phyloP scores from a whole-genome alignment of 2,113 vertebrate species.

The Mus pahari region DNA sequence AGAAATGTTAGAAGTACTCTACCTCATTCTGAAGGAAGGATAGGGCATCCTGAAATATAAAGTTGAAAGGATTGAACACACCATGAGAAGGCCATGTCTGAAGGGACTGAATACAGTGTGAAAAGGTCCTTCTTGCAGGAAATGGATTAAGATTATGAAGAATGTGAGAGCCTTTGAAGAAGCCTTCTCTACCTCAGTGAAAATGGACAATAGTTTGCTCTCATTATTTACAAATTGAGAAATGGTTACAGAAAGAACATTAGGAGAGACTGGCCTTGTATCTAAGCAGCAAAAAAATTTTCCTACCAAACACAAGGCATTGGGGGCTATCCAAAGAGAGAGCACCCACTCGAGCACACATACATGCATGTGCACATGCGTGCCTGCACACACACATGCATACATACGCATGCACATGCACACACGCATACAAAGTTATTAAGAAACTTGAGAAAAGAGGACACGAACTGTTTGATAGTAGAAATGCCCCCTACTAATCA shows the following conservation, averaged over 20 bases:
- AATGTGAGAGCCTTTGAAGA: neutral
- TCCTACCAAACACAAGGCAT: neutral
- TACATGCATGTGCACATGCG: too few species aligned
- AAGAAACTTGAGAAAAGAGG: slow-evolving; percentile 19
- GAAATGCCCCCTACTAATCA: neutral
- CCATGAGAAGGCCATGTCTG: neutral
- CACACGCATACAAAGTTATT: neutral
- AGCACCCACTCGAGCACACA: too few species aligned
- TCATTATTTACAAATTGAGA: neutral
- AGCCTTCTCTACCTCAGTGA: neutral
- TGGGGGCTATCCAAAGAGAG: too few species aligned
- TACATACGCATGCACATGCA: too few species aligned
- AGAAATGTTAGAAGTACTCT: slow-evolving; percentile 7
- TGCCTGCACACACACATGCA: neutral
- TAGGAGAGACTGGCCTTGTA: neutral
- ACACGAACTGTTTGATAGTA: neutral
- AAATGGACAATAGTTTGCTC: neutral
- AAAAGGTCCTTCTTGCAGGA: neutral
- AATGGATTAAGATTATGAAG: neutral
- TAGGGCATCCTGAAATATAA: neutral
- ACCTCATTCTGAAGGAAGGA: neutral
- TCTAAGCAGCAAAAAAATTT: neutral
- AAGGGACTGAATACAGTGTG: neutral
- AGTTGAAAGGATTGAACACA: neutral
- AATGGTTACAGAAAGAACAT: neutral